phyloP scores from a whole-genome alignment of 2,888 invertebrate genomes.

The Hirtodrosophila alboralis region DNA sequence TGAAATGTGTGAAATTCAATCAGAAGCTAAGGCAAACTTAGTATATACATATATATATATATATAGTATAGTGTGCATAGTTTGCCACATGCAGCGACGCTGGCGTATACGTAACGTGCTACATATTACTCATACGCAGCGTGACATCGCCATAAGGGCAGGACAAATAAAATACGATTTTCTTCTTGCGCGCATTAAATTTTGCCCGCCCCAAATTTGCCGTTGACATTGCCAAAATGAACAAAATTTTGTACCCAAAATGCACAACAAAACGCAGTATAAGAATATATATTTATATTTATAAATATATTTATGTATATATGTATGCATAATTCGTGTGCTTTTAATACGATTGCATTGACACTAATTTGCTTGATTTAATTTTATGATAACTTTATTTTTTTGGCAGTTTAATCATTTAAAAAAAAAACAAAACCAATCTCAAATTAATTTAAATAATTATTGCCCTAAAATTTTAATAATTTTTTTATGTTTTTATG shows the following conservation, averaged over 20 bases:
- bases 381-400: too few relatives aligned
- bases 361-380: too few relatives aligned
- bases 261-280: slow-evolving; percentile 24
- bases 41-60: too few relatives aligned
- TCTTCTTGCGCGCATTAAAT: slow-evolving; percentile 68
- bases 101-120: slow-evolving; percentile 62
- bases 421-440: too few relatives aligned
- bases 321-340: slow-evolving; percentile 38
- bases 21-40: slow-evolving; percentile 19
- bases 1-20: slow-evolving; percentile 47
- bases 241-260: slow-evolving; percentile 42
- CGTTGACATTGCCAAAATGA: slow-evolving; percentile 46
- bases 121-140: slow-evolving; percentile 75
- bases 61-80: slow-evolving; percentile 6
- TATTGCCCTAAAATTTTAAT: too few relatives aligned
- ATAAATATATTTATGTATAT: slow-evolving; percentile 5
- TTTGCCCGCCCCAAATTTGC: slow-evolving; percentile 68
- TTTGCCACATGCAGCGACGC: slow-evolving; percentile 57
- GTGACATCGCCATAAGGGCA: slow-evolving; percentile 55
- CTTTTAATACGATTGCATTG: slow-evolving; percentile 64
- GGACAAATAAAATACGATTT: slow-evolving; percentile 60
- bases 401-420: too few relatives aligned
- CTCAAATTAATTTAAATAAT: too few relatives aligned
- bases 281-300: neutral
- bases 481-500: too few relatives aligned